These are phyloP conservation scores for Cephalopterus ornatus DNA, from an alignment of 2,113 vertebrate species.

Conservation along the genomic window DNA sequence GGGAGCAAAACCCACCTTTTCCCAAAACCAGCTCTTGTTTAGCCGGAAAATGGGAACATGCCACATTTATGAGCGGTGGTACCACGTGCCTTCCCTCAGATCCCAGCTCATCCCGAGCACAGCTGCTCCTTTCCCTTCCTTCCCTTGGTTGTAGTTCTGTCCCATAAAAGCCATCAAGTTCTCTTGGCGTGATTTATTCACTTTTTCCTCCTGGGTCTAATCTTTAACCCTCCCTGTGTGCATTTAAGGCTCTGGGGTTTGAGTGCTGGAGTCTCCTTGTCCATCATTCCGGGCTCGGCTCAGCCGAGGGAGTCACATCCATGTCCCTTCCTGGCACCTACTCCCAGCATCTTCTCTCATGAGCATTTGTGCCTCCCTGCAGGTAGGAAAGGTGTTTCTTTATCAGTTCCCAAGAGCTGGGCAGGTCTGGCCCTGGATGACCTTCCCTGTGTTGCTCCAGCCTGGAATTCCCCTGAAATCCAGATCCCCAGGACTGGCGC, in stretches of 20 bases:
- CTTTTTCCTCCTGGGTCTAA: not conserved
- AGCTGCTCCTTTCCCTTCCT: not conserved
- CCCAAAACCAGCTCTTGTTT: not conserved
- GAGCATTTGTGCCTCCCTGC: not conserved
- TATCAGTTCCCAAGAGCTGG: not conserved
- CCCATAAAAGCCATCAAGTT: not conserved
- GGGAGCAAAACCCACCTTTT: not conserved
- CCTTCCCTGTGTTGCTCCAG: not conserved
- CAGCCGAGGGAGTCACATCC: not conserved
- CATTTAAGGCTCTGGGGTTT: not conserved
- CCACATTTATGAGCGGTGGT: not conserved
- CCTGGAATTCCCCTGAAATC: not conserved
- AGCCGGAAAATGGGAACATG: not conserved
- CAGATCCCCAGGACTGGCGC: not conserved
- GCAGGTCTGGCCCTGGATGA: not conserved
- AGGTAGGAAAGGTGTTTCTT: not conserved
- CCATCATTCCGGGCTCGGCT: accelerated
- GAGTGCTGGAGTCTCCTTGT: not conserved
- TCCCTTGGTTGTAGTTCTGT: not conserved
- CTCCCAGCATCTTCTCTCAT: accelerated
- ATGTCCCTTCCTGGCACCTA: not conserved
- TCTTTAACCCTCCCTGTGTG: not conserved
- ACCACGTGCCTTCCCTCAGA: not conserved
- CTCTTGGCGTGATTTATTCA: not conserved
- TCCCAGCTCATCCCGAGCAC: not conserved